Conservation (phyloP, 2,888 invertebrate genomes). For the Hypolimnas misippus region DNA sequence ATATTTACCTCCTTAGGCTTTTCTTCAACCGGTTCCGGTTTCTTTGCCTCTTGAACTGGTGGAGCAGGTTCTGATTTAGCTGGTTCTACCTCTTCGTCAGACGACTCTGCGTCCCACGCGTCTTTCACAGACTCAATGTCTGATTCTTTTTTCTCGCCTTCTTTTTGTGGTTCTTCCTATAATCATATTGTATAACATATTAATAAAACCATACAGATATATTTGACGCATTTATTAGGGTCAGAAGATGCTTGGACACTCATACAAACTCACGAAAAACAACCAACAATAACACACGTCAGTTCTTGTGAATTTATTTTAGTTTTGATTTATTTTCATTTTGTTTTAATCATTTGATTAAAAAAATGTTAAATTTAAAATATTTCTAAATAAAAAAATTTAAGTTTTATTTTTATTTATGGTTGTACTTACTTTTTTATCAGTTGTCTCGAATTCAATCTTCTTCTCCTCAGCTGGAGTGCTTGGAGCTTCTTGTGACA, state of each 20-base stretch:
- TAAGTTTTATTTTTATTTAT: too few relatives aligned
- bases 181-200: background rate
- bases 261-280: too few relatives aligned
- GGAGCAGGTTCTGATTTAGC: conserved; percentile 53
- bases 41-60: conserved; percentile 50
- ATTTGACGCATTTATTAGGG: too few relatives aligned
- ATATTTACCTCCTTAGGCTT: conserved; percentile 61
- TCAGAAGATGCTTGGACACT: too few relatives aligned
- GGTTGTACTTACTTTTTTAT: conserved; percentile 74
- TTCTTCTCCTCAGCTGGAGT: conserved; percentile 78
- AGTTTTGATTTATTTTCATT: too few relatives aligned
- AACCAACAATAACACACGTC: too few relatives aligned
- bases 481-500: conserved; percentile 82
- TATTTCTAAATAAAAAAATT: too few relatives aligned
- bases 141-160: conserved; percentile 59
- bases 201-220: too few relatives aligned
- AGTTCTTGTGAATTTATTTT: too few relatives aligned
- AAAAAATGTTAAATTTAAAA: too few relatives aligned
- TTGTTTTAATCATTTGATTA: too few relatives aligned
- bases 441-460: conserved; percentile 79
- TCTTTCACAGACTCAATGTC: conserved; percentile 88
- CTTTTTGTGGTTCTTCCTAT: conserved; percentile 58
- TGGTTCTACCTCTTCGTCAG: conserved; percentile 75
- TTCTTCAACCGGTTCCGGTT: conserved; percentile 45
- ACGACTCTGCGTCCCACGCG: conserved; percentile 92